A percentile compares a stretch with the other conserved stretches of the same genome.
Evolutionary conservation across 2,888 invertebrate genomes (phyloP).

Genomic region (Athetis lepigone): DNA sequence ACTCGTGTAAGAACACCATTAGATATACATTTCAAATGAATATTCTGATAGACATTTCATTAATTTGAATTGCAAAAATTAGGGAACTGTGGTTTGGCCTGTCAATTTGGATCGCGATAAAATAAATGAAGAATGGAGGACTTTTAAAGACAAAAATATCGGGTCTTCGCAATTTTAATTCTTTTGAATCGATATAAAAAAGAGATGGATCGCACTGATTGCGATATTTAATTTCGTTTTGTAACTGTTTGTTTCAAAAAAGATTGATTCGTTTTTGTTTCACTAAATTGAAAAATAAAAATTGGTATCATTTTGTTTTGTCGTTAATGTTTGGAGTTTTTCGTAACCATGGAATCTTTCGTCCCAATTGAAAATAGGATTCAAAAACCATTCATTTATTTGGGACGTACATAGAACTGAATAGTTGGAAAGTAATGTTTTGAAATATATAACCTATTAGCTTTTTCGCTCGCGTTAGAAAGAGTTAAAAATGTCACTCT

Average conservation of each 20-base stretch:
- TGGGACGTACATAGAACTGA: too few species aligned
- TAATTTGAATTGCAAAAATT: conserved; percentile 42
- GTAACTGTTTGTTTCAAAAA: conserved; percentile 20
- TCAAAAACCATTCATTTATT: too few species aligned
- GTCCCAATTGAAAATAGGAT: too few species aligned
- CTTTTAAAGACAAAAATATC: conserved; percentile 36
- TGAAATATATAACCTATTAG: too few species aligned
- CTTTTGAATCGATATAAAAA: conserved; percentile 26
- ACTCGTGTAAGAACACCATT: too few species aligned
- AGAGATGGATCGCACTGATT: conserved; percentile 7
- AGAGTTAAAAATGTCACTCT: too few species aligned
- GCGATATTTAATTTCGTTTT: conserved; percentile 24
- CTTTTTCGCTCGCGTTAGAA: too few species aligned
- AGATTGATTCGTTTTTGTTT: conserved; percentile 9
- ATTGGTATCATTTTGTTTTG: not conserved
- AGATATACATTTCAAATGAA: conserved; percentile 26
- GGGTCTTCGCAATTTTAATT: conserved; percentile 4
- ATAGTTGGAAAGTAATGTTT: too few species aligned
- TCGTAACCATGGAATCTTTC: not conserved
- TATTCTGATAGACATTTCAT: conserved; percentile 19
- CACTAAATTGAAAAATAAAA: not conserved
- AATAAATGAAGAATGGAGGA: conserved; percentile 29
- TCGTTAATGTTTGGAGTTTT: conserved; percentile 3
- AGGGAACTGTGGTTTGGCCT: conserved; percentile 28
- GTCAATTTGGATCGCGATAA: conserved; percentile 39